Evolutionary conservation across 2,888 invertebrate genomes (phyloP).

Genomic region (Octodonta nipae): DNA sequence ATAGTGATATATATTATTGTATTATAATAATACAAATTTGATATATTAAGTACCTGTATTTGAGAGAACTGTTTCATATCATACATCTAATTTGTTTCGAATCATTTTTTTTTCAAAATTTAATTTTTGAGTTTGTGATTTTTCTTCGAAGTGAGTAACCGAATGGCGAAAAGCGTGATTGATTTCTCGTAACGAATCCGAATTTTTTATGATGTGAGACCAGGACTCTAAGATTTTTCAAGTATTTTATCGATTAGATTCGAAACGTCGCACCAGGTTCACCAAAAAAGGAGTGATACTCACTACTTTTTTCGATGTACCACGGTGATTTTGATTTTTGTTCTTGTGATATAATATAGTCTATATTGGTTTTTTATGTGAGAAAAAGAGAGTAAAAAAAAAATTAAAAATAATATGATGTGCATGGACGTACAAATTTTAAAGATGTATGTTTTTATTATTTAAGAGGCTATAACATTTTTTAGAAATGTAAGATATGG

Average conservation of each 20-base stretch:
- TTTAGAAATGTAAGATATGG: constrained; percentile 19
- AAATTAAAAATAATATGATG: constrained; percentile 10
- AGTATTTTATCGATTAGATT: too few species aligned
- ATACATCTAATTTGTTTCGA: neutral
- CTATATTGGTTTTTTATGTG: constrained; percentile 15
- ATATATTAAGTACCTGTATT: constrained; percentile 28
- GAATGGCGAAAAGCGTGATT: too few species aligned
- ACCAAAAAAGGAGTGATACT: too few species aligned
- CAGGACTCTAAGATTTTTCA: constrained; percentile 1
- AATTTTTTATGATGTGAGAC: neutral
- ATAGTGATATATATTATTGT: constrained; percentile 22
- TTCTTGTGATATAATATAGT: constrained; percentile 19
- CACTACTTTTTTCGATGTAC: too few species aligned
- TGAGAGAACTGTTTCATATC: constrained; percentile 15
- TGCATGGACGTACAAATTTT: constrained; percentile 22
- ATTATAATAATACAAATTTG: constrained; percentile 26
- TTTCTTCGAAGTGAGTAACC: too few species aligned
- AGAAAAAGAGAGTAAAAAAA: constrained; percentile 16
- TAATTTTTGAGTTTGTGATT: neutral
- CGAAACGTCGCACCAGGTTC: neutral
- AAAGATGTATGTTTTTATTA: constrained; percentile 18
- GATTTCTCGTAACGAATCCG: too few species aligned
- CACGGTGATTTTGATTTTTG: constrained; percentile 10
- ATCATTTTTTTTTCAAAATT: neutral
- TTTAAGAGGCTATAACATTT: constrained; percentile 21